Evolutionary conservation across 2,888 invertebrate genomes (phyloP).

Genomic region (Neocrepidodera transversa): DNA sequence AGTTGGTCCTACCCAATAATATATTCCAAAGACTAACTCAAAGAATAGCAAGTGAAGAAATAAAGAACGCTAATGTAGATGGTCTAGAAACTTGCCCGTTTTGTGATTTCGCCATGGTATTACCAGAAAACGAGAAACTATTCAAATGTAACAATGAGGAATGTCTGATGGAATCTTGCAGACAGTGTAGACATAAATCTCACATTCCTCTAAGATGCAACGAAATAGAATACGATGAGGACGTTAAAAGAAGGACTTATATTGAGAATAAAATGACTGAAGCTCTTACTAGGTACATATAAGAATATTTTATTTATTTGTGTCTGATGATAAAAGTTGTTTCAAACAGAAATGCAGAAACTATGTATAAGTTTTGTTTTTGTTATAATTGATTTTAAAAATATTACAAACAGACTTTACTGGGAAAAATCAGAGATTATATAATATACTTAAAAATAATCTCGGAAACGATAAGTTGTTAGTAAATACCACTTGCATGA

Average conservation of each 20-base stretch:
- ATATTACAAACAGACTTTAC: too few species aligned
- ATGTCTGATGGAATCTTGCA: constrained; percentile 66
- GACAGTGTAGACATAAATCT: constrained; percentile 62
- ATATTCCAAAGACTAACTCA: constrained; percentile 60
- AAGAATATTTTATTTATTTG: too few species aligned
- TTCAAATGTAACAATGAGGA: constrained; percentile 65
- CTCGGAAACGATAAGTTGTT: too few species aligned
- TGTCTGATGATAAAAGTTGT: too few species aligned
- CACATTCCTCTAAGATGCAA: constrained; percentile 64
- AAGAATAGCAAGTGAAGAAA: constrained; percentile 63
- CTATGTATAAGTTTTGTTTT: too few species aligned
- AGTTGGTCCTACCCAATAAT: constrained; percentile 60
- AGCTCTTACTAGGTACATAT: constrained; percentile 57
- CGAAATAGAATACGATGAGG: constrained; percentile 62
- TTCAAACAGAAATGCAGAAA: too few species aligned
- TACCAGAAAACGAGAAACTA: constrained; percentile 58
- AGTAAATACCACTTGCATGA: constrained; percentile 56
- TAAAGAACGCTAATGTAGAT: constrained; percentile 63
- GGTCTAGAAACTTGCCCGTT: constrained; percentile 66
- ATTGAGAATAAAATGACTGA: constrained; percentile 67
- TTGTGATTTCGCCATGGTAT: constrained; percentile 65
- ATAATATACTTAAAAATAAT: too few species aligned
- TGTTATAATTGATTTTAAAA: too few species aligned
- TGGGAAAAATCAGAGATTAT: too few species aligned
- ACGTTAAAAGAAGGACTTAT: constrained; percentile 59